Evolutionary conservation across 2,113 vertebrate genomes (phyloP), one percentile per base, ranked within the genome.

Genomic region (Erythrocercus mccallii): DNA sequence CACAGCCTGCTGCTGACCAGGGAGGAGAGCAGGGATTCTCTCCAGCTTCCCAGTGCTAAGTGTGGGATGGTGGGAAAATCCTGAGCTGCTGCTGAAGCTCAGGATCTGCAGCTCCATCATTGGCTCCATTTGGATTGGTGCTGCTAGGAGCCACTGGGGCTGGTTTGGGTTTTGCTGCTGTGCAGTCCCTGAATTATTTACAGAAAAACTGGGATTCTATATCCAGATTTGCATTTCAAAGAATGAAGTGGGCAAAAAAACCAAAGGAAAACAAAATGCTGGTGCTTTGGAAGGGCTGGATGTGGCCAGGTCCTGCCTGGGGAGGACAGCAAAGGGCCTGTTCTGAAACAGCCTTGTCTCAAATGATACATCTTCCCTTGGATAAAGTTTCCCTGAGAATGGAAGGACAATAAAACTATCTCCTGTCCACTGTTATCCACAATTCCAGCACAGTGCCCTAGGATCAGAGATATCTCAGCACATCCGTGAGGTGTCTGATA

Each of bases 141-240:
- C 86, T 73, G 58, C 27, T 21, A 5, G 50, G 50, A 57, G 50
- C 58, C 76, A 57, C 50, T 31, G 0, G 6, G 58, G 77, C 86
- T 65, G 68, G 44, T 51, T 33, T 5, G 22, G 77, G 44, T 66
- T 58, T 50, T 71, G 42, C 57, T 71, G 37, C 80, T 65, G 94
- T 10, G 82, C 70, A 38, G 76, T 42, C 96, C 71, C 83, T 98
- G 95, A 97, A 97, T 97, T 97, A 97, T 97, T 98, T 96, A 97
- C 96, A 42, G 97, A 82, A 97, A 90, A 97, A 84, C 78, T 47
- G 64, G 94, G 96, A 76, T 97, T 77, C 76, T 81, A 28, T 95
- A 70, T 94, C 94, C 38, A 66, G 76, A 95, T 96, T 89, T 97
- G 87, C 94, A 94, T 97, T 96, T 96, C 85, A 96, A 88, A 96